These are phyloP conservation scores for Coenonympha glycerion DNA, from an alignment of 2,888 invertebrate species.

Conservation along the genomic window DNA sequence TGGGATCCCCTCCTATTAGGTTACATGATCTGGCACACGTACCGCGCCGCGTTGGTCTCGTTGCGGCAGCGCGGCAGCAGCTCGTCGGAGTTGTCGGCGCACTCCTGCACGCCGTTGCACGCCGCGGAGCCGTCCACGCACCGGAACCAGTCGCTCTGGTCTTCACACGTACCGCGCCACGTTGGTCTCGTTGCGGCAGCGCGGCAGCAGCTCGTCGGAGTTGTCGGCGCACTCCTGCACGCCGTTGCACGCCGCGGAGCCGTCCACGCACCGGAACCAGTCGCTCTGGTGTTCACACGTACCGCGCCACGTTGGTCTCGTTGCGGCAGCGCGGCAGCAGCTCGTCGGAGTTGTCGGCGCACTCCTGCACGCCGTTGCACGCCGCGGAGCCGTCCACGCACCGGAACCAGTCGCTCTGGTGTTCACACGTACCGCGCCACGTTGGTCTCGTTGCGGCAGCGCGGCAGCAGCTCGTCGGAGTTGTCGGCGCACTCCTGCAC, in stretches of 20 bases:
- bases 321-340: constrained; percentile 52
- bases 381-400: constrained; percentile 27
- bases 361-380: background rate
- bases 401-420: constrained; percentile 11
- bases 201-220: constrained; percentile 54
- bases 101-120: constrained; percentile 59
- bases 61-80: constrained; percentile 56
- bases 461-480: constrained; percentile 51
- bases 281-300: constrained; percentile 17
- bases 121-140: constrained; percentile 48
- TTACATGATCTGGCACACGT: too few species aligned
- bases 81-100: constrained; percentile 50
- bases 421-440: too few species aligned
- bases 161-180: too few species aligned
- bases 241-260: constrained; percentile 57
- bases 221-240: constrained; percentile 51
- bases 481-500: background rate
- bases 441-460: constrained; percentile 47
- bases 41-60: constrained; percentile 35
- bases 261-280: constrained; percentile 38
- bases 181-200: constrained; percentile 53
- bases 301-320: constrained; percentile 30
- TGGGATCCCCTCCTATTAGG: too few species aligned
- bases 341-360: constrained; percentile 39
- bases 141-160: too few species aligned